Evolutionary conservation across 37 sponge, comb jelly and placozoan genomes (phyloP).

Genomic region (Diacarnus erythraeanus): DNA sequence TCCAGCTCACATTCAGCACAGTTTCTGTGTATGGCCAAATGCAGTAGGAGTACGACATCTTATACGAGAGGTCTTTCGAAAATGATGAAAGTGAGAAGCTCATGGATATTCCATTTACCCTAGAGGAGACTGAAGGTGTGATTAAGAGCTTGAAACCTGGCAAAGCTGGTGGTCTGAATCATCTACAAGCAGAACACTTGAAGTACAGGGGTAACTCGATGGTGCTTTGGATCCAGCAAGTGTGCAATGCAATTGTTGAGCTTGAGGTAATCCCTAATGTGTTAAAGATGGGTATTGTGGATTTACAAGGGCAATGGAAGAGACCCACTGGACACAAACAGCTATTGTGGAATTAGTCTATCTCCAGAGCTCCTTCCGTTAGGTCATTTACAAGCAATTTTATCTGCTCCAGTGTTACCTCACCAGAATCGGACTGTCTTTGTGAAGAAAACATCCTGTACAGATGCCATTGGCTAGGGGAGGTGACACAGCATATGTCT

Average conservation of each 20-base stretch:
- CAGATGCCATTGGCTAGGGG: not conserved
- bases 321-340: not conserved
- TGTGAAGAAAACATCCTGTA: not conserved
- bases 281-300: not conserved
- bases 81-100: conserved; percentile 6
- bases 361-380: not conserved
- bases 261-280: not conserved
- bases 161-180: conserved; percentile 4
- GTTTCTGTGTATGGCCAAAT: not conserved
- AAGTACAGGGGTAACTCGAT: not conserved
- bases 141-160: not conserved
- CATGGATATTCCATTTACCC: not conserved
- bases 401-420: not conserved
- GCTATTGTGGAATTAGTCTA: not conserved
- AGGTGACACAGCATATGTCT: too few species aligned
- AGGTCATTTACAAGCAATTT: not conserved
- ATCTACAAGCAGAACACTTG: conserved; percentile 8
- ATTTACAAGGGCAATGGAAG: too few species aligned
- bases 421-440: not conserved
- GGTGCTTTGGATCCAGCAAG: not conserved
- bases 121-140: conserved; percentile 7
- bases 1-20: too few species aligned
- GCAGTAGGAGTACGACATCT: not conserved
- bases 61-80: not conserved
- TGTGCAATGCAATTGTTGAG: not conserved